phyloP scores from a whole-genome alignment of 2,797 vertebrate species.

The Limnodromus scolopaceus region DNA sequence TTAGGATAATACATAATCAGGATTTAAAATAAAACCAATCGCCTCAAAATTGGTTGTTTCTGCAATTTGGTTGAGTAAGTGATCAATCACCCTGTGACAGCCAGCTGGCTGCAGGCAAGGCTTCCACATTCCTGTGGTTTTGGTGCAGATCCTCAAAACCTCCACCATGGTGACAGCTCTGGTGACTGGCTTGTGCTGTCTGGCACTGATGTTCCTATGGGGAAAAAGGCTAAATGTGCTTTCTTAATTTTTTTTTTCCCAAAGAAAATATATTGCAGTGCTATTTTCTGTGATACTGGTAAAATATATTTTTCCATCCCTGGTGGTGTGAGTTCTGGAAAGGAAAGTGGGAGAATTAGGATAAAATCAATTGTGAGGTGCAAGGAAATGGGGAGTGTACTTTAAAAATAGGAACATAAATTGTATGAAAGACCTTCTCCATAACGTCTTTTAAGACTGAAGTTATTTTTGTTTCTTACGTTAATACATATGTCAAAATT shows the following conservation, averaged over 20 bases:
- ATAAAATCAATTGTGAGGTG: not conserved
- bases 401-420: not conserved
- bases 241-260: not conserved
- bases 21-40: not conserved
- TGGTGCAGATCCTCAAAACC: not conserved
- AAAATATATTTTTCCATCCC: fast-evolving
- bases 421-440: not conserved
- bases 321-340: not conserved
- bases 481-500: not conserved
- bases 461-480: not conserved
- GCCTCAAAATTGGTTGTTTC: not conserved
- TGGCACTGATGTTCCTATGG: not conserved
- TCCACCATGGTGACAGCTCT: not conserved
- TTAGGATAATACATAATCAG: not conserved
- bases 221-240: not conserved
- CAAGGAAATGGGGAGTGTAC: not conserved
- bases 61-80: not conserved
- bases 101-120: not conserved
- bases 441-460: not conserved
- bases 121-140: not conserved
- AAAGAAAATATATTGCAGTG: not conserved
- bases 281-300: not conserved
- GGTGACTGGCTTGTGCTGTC: not conserved
- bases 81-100: not conserved
- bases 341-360: not conserved